Base-by-base conservation (phyloP, 2,797 vertebrate genomes). In the Oceanodroma leucorhoa region DNA sequence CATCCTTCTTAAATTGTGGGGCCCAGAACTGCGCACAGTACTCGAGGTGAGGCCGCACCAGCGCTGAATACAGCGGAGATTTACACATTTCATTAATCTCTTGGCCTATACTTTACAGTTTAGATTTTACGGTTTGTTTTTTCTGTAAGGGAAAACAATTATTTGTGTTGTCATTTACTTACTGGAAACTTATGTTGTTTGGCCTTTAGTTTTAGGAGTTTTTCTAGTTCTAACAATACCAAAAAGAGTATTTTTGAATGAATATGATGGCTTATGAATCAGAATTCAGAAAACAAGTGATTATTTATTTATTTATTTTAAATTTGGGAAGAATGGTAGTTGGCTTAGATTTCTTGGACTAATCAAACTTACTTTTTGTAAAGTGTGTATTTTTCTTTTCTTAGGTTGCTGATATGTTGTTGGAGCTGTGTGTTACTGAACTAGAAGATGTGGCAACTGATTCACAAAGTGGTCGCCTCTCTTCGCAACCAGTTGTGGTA, bases 371-470 rank as follows among this genome's bases (percentile, higher is more conserved):
- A 22, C 22, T 40, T 58, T 77, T 66, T 2, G 0, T 43, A 5
- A 83, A 48, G 14, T 62, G 4, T 48, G 0, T 38, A 1, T 73
- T 73, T 95, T 76, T 69, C 22, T 64, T 80, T 58, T 48, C 48
- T 22, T 97, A 99, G 99, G 99, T 99, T 85, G 99, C 99, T 15
- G 99, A 99, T 95, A 99, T 99, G 99, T 94, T 99, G 78, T 94
- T 99, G 97, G 99, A 99, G 96, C 96, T 99, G 51, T 99, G 99
- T 51, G 99, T 99, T 91, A 99, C 99, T 0, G 99, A 99, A 95
- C 81, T 99, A 82, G 99, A 99, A 97, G 99, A 99, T 5, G 99
- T 99, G 12, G 99, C 99, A 89, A 99, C 99, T 2, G 99, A 99
- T 96, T 99, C 99, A 0, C 99, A 99, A 96, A 99, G 99, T 4